Conservation (phyloP, 2,888 invertebrate genomes). For the Hirtodrosophila duncani region DNA sequence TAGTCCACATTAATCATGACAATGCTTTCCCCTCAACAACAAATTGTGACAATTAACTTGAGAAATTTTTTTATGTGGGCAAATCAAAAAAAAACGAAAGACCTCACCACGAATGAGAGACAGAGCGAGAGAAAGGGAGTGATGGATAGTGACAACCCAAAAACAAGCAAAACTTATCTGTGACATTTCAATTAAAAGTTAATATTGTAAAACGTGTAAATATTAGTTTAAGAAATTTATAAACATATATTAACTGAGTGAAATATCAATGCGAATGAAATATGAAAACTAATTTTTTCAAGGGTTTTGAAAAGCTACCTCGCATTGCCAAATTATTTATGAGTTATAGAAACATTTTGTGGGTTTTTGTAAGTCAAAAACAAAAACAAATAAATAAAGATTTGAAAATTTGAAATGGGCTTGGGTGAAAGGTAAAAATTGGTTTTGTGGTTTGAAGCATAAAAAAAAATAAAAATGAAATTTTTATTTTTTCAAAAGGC, state of each 20-base stretch:
- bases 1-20: slow-evolving; percentile 42
- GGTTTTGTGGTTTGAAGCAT: slow-evolving; percentile 13
- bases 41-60: slow-evolving; percentile 56
- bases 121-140: background rate
- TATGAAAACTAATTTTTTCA: slow-evolving; percentile 5
- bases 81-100: slow-evolving; percentile 8
- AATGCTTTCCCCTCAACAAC: slow-evolving; percentile 55
- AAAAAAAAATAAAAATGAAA: slow-evolving; percentile 1
- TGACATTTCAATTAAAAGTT: slow-evolving; percentile 41
- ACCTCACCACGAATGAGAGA: too few relatives aligned
- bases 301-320: background rate
- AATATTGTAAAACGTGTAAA: slow-evolving; percentile 18
- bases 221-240: slow-evolving; percentile 19
- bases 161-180: slow-evolving; percentile 4
- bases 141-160: slow-evolving; percentile 1
- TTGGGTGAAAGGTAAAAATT: slow-evolving; percentile 61
- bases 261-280: background rate
- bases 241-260: background rate
- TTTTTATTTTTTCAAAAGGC: background rate
- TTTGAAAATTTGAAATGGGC: slow-evolving; percentile 18
- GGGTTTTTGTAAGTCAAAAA: slow-evolving; percentile 11
- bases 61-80: slow-evolving; percentile 33
- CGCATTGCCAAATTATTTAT: slow-evolving; percentile 26
- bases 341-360: slow-evolving; percentile 9
- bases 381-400: slow-evolving; percentile 19